Conservation (phyloP, 2,113 vertebrate genomes). For the Leuciscus idus region DNA sequence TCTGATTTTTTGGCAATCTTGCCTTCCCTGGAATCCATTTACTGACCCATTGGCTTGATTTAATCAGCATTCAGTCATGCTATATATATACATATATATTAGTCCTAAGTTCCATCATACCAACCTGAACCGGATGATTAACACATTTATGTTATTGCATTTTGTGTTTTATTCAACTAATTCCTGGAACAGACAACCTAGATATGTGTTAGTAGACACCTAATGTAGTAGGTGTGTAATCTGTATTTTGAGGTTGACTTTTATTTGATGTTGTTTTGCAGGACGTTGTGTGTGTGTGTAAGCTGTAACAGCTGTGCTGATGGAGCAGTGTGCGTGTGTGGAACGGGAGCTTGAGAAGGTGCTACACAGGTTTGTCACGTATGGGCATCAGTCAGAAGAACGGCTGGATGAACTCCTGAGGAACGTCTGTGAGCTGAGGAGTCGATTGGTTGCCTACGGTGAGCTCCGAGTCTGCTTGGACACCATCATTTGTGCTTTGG, state of each 20-base stretch:
- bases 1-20: not conserved
- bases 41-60: slow-evolving; percentile 17
- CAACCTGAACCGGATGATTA: too few relatives aligned
- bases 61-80: not conserved
- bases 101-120: too few relatives aligned
- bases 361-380: slow-evolving; percentile 87
- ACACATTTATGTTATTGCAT: not conserved
- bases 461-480: slow-evolving; percentile 34
- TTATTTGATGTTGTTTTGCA: not conserved
- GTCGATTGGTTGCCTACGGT: slow-evolving; percentile 84
- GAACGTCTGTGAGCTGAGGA: slow-evolving; percentile 84
- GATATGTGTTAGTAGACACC: too few relatives aligned
- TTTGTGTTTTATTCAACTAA: not conserved
- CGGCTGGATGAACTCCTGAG: slow-evolving; percentile 86
- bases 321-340: slow-evolving; percentile 91
- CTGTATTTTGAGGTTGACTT: not conserved
- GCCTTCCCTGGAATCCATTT: not conserved
- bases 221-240: not conserved
- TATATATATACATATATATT: too few relatives aligned
- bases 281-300: slow-evolving; percentile 54
- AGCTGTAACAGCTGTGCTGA: slow-evolving; percentile 61
- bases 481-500: not conserved
- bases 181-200: not conserved
- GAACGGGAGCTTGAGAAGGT: slow-evolving; percentile 91
- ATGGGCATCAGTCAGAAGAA: slow-evolving; percentile 87